A percentile compares a stretch with the other conserved stretches of the same genome.
phyloP scores from a whole-genome alignment of 1,140 invertebrate species.

The Dolichoris vasculosae region DNA sequence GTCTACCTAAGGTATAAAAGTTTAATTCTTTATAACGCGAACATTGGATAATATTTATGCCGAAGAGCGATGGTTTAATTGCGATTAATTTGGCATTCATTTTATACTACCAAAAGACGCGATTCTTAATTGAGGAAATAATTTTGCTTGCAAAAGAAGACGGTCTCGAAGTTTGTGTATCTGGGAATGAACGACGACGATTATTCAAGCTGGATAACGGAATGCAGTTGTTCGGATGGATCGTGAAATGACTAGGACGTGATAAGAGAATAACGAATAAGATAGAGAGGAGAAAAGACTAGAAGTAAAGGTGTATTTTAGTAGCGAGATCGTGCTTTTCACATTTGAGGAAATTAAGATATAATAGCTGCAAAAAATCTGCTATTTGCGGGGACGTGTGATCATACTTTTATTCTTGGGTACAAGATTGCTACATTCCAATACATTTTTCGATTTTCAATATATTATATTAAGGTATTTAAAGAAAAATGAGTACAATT shows the following conservation, averaged over 20 bases:
- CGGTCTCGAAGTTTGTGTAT: background rate
- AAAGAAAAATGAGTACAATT: too few species aligned
- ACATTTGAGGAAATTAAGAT: conserved; percentile 3
- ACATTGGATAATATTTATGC: background rate
- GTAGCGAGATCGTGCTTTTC: background rate
- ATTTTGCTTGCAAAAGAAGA: conserved; percentile 22
- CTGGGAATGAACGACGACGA: conserved; percentile 26
- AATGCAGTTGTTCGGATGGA: conserved; percentile 36
- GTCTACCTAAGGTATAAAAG: conserved; percentile 11
- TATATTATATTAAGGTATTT: too few species aligned
- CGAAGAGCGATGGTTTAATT: conserved; percentile 33
- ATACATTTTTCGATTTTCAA: background rate
- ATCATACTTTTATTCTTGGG: background rate
- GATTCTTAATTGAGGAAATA: conserved; percentile 43
- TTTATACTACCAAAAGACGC: background rate
- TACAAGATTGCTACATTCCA: background rate
- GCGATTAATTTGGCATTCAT: conserved; percentile 39
- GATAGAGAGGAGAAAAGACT: conserved; percentile 19
- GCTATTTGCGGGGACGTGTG: background rate
- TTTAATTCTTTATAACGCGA: conserved; percentile 21
- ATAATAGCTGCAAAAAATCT: conserved; percentile 10
- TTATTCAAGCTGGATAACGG: conserved; percentile 40
- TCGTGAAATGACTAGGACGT: background rate
- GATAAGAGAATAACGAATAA: conserved; percentile 43
- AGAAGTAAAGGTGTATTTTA: background rate